These are phyloP conservation scores for Melikaiella ostensackeni DNA, from an alignment of 2,888 invertebrate genomes.

Conservation along the genomic window DNA sequence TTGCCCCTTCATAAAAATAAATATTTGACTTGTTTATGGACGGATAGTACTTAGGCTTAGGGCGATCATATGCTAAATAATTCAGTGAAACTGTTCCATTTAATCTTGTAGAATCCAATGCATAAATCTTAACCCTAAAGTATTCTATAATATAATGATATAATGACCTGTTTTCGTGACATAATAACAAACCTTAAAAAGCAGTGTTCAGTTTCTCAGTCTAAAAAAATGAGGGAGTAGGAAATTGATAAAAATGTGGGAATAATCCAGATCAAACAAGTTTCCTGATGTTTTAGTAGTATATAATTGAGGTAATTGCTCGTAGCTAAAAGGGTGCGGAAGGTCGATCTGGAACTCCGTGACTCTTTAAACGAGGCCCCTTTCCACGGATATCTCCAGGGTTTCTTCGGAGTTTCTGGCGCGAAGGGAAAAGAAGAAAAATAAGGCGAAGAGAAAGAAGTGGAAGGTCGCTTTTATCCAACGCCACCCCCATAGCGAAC, in stretches of 20 bases:
- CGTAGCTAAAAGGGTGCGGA: conserved; percentile 18
- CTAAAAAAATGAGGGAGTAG: conserved; percentile 10
- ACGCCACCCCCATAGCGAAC: conserved; percentile 19
- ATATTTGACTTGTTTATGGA: too few species aligned
- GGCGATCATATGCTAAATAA: too few species aligned
- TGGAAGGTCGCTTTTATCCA: conserved; percentile 28
- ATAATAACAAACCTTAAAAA: neutral
- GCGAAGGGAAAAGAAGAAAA: conserved; percentile 22
- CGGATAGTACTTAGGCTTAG: too few species aligned
- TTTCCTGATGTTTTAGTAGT: conserved; percentile 29
- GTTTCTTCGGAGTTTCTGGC: conserved; percentile 24
- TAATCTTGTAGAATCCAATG: too few species aligned
- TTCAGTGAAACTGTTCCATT: too few species aligned
- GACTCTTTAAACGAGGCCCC: conserved; percentile 29
- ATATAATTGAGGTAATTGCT: conserved; percentile 38
- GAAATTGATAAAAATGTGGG: neutral
- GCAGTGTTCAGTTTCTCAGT: too few species aligned
- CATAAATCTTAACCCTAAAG: too few species aligned
- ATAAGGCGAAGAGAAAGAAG: conserved; percentile 21
- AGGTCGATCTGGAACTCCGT: conserved; percentile 19
- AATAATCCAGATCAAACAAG: conserved; percentile 24
- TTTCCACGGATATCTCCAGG: conserved; percentile 11
- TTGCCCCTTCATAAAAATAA: too few species aligned
- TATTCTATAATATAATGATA: neutral
- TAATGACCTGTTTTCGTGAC: neutral